Conservation (phyloP, 2,113 vertebrate genomes). For the Hemichromis elongatus region DNA sequence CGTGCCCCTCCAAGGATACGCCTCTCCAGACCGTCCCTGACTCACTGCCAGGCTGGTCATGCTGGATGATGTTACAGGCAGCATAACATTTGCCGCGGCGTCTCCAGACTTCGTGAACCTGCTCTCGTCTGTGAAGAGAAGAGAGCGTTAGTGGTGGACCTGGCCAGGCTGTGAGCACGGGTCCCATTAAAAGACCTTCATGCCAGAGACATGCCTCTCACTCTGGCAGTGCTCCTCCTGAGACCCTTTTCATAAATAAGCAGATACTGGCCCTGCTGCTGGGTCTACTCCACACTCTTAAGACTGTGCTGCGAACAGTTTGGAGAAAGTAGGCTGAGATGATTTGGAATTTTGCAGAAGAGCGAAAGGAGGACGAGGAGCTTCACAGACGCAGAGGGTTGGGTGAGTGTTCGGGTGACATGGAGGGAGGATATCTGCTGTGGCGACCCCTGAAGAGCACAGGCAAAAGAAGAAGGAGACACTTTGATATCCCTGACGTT, state of each 20-base stretch:
- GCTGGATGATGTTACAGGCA: neutral
- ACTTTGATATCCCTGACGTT: neutral
- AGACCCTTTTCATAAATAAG: accelerated
- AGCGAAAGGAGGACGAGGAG: too few species aligned
- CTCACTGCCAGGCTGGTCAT: neutral
- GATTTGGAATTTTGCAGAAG: too few species aligned
- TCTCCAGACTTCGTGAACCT: neutral
- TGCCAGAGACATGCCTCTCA: neutral
- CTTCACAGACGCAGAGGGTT: too few species aligned
- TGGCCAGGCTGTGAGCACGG: neutral
- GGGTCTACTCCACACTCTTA: neutral
- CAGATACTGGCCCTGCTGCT: neutral
- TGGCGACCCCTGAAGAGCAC: too few species aligned
- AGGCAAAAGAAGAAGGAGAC: neutral
- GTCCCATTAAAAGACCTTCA: neutral
- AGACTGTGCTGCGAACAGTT: neutral
- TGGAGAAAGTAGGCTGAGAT: neutral
- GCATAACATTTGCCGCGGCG: neutral
- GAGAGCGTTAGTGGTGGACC: neutral
- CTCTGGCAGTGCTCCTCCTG: neutral
- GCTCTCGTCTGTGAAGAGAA: neutral
- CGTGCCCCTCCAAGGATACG: neutral
- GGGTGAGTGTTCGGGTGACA: neutral
- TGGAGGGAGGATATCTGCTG: neutral
- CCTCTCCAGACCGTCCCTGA: neutral